These are phyloP conservation scores for Linepithema humile DNA, from an alignment of 1,140 invertebrate species.

Conservation along the genomic window DNA sequence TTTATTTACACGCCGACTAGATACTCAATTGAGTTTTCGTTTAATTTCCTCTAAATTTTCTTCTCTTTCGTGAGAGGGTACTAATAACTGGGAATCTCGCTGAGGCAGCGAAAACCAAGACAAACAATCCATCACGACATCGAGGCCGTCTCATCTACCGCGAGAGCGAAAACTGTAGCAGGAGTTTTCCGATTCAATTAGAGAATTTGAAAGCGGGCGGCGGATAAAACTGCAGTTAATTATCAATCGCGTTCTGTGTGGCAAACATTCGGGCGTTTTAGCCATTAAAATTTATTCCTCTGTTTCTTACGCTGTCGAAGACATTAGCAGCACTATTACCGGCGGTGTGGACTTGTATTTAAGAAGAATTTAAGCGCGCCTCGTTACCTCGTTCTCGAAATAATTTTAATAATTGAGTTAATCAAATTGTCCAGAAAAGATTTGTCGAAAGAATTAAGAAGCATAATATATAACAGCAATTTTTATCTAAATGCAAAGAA, in stretches of 20 bases:
- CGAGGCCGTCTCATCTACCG: slow-evolving; percentile 10
- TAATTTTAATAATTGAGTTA: slow-evolving; percentile 24
- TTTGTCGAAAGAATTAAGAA: not conserved
- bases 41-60: slow-evolving; percentile 33
- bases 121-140: slow-evolving; percentile 54
- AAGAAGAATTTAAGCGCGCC: not conserved
- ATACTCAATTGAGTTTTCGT: slow-evolving; percentile 17
- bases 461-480: not conserved
- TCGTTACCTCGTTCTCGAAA: not conserved
- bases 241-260: slow-evolving; percentile 40
- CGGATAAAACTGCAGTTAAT: slow-evolving; percentile 64
- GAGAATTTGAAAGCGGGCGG: slow-evolving; percentile 44
- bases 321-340: not conserved
- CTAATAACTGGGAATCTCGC: slow-evolving; percentile 26
- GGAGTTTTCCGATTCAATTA: slow-evolving; percentile 68
- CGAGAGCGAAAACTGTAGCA: slow-evolving; percentile 37
- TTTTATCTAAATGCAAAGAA: not conserved
- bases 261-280: not conserved
- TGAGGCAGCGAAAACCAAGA: slow-evolving; percentile 35
- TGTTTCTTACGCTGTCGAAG: not conserved
- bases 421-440: not conserved
- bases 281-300: slow-evolving; percentile 29
- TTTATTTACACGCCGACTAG: slow-evolving; percentile 12
- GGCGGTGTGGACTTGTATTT: not conserved
- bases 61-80: not conserved